Conservation (phyloP, 2,113 vertebrate genomes). For the Seriola rivoliana region DNA sequence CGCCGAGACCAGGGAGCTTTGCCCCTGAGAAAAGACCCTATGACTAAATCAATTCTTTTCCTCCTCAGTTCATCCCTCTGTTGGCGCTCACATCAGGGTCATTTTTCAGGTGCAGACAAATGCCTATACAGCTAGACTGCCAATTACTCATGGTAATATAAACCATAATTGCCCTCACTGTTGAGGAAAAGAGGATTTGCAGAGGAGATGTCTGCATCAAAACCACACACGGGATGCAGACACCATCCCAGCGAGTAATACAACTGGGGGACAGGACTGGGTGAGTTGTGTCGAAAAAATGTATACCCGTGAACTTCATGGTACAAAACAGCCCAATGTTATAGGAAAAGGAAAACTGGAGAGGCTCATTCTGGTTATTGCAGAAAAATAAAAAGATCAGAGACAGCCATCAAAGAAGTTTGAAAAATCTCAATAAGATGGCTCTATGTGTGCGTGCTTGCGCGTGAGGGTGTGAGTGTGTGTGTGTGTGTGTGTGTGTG, state of each 20-base stretch:
- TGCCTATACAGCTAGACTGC: slow-evolving; percentile 50
- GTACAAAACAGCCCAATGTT: slow-evolving; percentile 3
- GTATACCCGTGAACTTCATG: not conserved
- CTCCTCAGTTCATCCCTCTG: slow-evolving; percentile 45
- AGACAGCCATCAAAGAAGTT: slow-evolving; percentile 30
- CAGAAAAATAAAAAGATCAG: slow-evolving; percentile 30
- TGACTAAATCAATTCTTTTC: slow-evolving; percentile 54
- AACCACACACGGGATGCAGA: slow-evolving; percentile 37
- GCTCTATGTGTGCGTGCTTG: slow-evolving; percentile 27
- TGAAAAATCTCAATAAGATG: slow-evolving; percentile 5
- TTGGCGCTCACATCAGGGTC: slow-evolving; percentile 46
- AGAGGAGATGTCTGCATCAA: slow-evolving; percentile 36
- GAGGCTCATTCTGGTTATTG: not conserved
- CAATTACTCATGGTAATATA: slow-evolving; percentile 67
- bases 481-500: slow-evolving; percentile 36
- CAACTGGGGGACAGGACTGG: not conserved
- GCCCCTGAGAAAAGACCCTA: slow-evolving; percentile 25
- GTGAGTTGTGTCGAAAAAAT: not conserved
- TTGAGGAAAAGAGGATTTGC: slow-evolving; percentile 53
- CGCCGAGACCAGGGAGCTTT: slow-evolving; percentile 15
- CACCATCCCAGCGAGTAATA: slow-evolving; percentile 5
- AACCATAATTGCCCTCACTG: slow-evolving; percentile 61
- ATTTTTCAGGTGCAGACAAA: slow-evolving; percentile 68
- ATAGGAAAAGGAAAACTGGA: not conserved
- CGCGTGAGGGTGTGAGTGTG: slow-evolving; percentile 22